Percentiles rank a stretch among this genome's conserved stretches.
phyloP scores from a whole-genome alignment of 2,113 vertebrate genomes.

The Callocephalon fimbriatum region DNA sequence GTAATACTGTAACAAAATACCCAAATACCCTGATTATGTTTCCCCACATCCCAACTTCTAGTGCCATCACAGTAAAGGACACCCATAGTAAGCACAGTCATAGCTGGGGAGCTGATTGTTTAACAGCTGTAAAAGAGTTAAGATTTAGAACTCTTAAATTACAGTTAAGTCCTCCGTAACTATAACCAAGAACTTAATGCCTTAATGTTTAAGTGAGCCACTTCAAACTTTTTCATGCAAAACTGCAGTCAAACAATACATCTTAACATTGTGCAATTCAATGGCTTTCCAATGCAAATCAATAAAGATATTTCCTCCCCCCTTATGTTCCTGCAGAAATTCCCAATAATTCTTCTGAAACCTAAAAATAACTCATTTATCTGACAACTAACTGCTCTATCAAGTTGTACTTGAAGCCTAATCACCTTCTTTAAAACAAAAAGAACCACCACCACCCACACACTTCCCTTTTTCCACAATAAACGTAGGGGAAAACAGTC shows the following conservation, averaged over 20 bases:
- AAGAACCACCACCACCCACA: neutral
- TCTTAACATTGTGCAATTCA: neutral
- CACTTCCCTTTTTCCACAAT: neutral
- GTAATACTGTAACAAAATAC: neutral
- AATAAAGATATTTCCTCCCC: neutral
- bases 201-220: neutral
- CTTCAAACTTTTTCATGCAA: neutral
- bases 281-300: neutral
- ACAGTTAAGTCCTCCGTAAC: neutral
- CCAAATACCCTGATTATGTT: neutral
- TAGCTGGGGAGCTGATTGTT: neutral
- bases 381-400: neutral
- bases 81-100: neutral
- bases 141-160: neutral
- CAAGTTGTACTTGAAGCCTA: neutral
- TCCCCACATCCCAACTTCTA: neutral
- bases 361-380: neutral
- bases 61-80: neutral
- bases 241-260: neutral
- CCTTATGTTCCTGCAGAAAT: neutral
- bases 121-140: neutral
- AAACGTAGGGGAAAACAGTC: fast-evolving
- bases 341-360: neutral
- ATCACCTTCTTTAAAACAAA: neutral
- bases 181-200: neutral